Evolutionary conservation across 2,113 vertebrate genomes (phyloP).

Genomic region (Tiliqua scincoides): DNA sequence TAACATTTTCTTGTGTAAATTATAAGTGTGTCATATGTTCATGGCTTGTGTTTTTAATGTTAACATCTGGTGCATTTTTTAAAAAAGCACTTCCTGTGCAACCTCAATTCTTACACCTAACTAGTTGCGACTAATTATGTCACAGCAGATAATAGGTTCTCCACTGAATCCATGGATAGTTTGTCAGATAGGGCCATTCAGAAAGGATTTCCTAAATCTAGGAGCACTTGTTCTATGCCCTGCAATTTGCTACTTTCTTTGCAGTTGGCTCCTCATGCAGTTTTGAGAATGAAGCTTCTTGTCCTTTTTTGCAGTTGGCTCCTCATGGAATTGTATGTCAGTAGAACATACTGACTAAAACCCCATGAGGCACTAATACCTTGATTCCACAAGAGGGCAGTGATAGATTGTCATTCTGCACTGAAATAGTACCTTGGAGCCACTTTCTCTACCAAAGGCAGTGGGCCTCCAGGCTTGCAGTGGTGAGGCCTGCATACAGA

Average conservation of each 20-base stretch:
- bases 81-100: no score
- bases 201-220: background rate
- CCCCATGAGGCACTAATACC: no score
- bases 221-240: background rate
- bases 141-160: background rate
- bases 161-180: no score
- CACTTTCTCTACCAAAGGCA: background rate
- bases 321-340: background rate
- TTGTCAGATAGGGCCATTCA: background rate
- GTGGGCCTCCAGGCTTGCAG: background rate
- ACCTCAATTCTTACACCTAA: no score
- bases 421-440: background rate
- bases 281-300: no score
- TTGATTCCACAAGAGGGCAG: conserved; percentile 8
- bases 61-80: no score
- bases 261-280: background rate
- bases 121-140: no score
- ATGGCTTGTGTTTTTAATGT: no score
- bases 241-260: background rate
- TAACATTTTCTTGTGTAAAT: no score
- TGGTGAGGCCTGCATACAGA: background rate
- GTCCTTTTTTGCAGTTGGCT: no score
- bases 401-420: background rate
- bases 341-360: background rate
- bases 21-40: no score